Evolutionary conservation across 2,888 invertebrate genomes (phyloP).

Genomic region (Schizaphis graminum): DNA sequence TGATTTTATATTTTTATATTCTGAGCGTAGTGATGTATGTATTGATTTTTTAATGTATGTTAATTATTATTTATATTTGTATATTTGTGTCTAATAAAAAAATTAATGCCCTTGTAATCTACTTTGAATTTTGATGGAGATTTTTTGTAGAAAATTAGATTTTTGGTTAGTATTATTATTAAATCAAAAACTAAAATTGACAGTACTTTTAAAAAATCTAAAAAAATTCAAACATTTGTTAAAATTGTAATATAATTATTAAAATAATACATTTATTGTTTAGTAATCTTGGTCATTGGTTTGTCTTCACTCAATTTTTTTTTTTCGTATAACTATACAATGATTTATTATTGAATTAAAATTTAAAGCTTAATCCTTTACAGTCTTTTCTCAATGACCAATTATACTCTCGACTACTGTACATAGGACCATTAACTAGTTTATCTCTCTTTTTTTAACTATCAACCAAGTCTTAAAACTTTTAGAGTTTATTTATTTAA

Average conservation of each 20-base stretch:
- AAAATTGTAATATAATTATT: no score
- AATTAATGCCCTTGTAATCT: background rate
- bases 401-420: background rate
- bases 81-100: background rate
- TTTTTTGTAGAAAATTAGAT: background rate
- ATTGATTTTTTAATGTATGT: background rate
- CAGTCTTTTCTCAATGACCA: background rate
- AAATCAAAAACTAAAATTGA: no score
- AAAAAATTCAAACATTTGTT: no score
- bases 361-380: background rate
- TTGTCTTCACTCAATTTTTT: no score
- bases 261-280: no score
- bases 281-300: no score
- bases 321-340: background rate
- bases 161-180: no score
- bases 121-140: background rate
- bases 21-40: background rate
- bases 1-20: background rate
- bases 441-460: background rate
- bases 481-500: background rate
- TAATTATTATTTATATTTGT: background rate
- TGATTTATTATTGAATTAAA: background rate
- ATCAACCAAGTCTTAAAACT: background rate
- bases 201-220: no score
- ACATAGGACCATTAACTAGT: background rate